phyloP scores from a whole-genome alignment of 2,797 vertebrate species.

The Cirrhinus mrigala region DNA sequence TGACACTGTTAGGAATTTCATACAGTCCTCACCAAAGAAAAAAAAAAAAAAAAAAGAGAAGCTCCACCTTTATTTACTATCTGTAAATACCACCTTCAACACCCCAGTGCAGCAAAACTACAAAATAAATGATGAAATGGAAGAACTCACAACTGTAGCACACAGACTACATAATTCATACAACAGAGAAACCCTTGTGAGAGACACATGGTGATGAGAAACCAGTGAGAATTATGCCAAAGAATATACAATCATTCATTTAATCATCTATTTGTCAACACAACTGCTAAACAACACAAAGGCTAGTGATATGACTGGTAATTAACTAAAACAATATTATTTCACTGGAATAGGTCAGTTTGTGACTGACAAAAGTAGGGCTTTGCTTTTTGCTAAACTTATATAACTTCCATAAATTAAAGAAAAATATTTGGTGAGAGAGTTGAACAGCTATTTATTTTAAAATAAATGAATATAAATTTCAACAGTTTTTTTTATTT shows the following conservation, averaged over 20 bases:
- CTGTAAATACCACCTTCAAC: conserved; percentile 64
- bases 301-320: background rate
- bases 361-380: background rate
- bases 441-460: background rate
- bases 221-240: background rate
- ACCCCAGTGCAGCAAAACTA: conserved; percentile 36
- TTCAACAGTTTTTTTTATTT: no score
- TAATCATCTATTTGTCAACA: background rate
- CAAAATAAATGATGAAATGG: conserved; percentile 20
- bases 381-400: background rate
- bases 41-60: background rate
- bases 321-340: background rate
- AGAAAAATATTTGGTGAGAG: background rate
- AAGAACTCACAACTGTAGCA: conserved; percentile 5
- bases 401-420: background rate
- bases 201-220: background rate
- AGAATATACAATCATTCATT: background rate
- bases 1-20: conserved; percentile 23
- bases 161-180: background rate
- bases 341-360: background rate
- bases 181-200: background rate
- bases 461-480: no score
- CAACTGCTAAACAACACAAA: background rate
- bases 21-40: background rate
- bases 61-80: conserved; percentile 65